Evolutionary conservation across 2,113 vertebrate species (phyloP).

Genomic region (Zosterops lateralis): DNA sequence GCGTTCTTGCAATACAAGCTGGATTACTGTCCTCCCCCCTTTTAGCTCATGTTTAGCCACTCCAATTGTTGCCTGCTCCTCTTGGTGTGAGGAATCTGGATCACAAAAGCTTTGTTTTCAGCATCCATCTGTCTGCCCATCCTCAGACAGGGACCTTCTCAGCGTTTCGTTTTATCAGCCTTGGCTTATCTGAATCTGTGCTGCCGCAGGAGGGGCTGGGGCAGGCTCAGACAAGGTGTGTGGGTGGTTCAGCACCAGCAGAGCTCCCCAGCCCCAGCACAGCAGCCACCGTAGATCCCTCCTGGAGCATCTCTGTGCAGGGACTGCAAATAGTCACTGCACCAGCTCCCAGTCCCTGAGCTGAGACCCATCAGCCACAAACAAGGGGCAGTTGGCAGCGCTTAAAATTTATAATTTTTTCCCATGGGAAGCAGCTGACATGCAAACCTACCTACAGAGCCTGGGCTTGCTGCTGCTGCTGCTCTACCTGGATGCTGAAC

Average conservation of each 20-base stretch:
- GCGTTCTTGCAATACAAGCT: neutral
- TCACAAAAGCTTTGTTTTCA: neutral
- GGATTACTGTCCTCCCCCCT: neutral
- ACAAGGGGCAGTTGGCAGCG: conserved; percentile 11
- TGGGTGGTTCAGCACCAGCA: neutral
- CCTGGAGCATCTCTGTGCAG: neutral
- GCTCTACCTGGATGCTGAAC: conserved; percentile 9
- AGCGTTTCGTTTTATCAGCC: neutral
- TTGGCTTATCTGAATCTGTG: neutral
- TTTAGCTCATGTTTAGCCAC: neutral
- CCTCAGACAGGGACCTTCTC: neutral
- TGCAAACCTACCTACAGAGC: neutral
- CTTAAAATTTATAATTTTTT: conserved; percentile 44
- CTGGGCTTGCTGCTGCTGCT: neutral
- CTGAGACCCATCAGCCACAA: conserved; percentile 15
- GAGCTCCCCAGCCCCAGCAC: neutral
- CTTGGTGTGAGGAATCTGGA: neutral
- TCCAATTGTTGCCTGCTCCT: neutral
- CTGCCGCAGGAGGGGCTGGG: neutral
- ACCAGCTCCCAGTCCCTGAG: neutral
- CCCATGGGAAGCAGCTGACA: conserved; percentile 22
- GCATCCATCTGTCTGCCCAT: neutral
- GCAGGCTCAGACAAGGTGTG: neutral
- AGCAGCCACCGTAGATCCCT: neutral
- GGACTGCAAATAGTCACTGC: neutral